Evolutionary conservation across 53 echinoderm and acorn worm genomes (phyloP), one percentile per base, ranked within the genome.

Genomic region (Echinometra lucunter): DNA sequence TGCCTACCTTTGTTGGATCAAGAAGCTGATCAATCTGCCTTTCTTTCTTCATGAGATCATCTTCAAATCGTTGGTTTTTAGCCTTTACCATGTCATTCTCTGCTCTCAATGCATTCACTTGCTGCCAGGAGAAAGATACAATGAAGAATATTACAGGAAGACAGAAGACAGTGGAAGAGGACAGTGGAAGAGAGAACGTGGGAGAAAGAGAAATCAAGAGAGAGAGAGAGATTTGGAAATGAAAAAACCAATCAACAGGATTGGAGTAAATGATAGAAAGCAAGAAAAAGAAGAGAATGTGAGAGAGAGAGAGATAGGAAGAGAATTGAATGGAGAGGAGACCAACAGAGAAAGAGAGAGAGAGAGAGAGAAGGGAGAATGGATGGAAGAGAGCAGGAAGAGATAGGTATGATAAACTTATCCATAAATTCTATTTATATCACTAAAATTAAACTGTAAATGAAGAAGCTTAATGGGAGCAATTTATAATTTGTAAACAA

Each of bases 21-120:
- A 99, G 95, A 4, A 99, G 97, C 45, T 99, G 96, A 91, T 99
- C 99, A 35, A 99, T 98, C 74, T 98, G 96, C 58, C 88, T 99
- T 95, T 99, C 97, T 88, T 99, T 99, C 97, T 96, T 99, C 66
- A 96, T 91, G 91, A 96, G 96, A 15, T 99, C 99, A 94, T 99
- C 99, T 96, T 99, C 99, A 47, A 98, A 95, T 27, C 99, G 74
- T 28, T 97, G 89, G 82, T 98, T 98, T 92, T 98, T 95, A 0
- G 99, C 97, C 66, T 97, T 97, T 92, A 98, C 47, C 53, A 95
- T 80, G 34, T 97, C 97, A 95, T 95, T 98, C 80, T 98, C 99
- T 30, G 92, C 74, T 81, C 94, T 96, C 60, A 98, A 58, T 47
- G 94, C 94, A 88, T 98, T 98, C 23, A 96, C 93, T 97, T 97